Conservation (phyloP, 2,888 invertebrate genomes). For the Gortyna flavago region DNA sequence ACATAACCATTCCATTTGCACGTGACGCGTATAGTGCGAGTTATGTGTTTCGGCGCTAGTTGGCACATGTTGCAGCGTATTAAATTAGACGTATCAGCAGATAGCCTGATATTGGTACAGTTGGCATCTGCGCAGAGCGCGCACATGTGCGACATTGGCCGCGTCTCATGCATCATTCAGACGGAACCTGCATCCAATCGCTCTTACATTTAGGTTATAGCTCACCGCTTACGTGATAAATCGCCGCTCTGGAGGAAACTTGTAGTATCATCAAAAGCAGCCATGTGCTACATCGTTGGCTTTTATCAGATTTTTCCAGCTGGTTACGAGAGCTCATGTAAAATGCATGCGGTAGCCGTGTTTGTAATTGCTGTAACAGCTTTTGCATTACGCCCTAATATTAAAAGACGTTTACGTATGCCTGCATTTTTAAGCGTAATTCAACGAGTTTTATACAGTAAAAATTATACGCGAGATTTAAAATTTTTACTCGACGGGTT, state of each 20-base stretch:
- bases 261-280: constrained; percentile 79
- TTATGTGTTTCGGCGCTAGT: constrained; percentile 64
- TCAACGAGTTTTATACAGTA: constrained; percentile 26
- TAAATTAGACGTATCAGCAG: constrained; percentile 74
- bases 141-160: constrained; percentile 68
- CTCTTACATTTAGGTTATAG: constrained; percentile 77
- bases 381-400: constrained; percentile 58
- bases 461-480: not conserved
- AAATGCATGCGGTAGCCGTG: constrained; percentile 77
- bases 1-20: constrained; percentile 61
- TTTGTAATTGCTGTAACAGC: constrained; percentile 72
- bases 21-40: constrained; percentile 59
- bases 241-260: constrained; percentile 76
- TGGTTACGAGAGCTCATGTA: constrained; percentile 78
- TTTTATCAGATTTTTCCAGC: constrained; percentile 81
- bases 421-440: constrained; percentile 36
- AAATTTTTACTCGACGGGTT: not conserved
- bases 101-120: constrained; percentile 69
- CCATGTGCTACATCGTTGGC: constrained; percentile 76
- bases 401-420: constrained; percentile 49
- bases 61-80: constrained; percentile 74
- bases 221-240: constrained; percentile 77
- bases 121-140: constrained; percentile 64
- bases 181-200: constrained; percentile 81
- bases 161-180: constrained; percentile 80